Percentiles rank a stretch among this genome's conserved stretches.
phyloP scores from a whole-genome alignment of 92 coral and sea anemone species.

The Heteractis magnifica region DNA sequence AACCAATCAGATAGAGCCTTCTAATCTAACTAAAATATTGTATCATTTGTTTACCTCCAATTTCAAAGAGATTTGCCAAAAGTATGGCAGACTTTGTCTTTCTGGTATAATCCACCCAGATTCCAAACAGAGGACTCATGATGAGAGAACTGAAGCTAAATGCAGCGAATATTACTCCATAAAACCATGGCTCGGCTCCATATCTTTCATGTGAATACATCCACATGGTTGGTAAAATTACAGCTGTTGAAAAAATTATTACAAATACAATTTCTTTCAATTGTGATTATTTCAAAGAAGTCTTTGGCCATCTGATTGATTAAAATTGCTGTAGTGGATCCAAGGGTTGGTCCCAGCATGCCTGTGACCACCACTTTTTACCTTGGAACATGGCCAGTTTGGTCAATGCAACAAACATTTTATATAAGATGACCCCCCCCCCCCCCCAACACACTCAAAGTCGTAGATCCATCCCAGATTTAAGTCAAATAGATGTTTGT shows the following conservation, averaged over 20 bases:
- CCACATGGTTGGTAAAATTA: conserved; percentile 95
- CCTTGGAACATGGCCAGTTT: too few relatives aligned
- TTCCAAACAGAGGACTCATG: conserved; percentile 83
- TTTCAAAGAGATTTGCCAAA: conserved; percentile 89
- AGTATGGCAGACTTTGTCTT: conserved; percentile 72
- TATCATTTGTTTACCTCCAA: conserved; percentile 67
- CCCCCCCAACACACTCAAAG: too few relatives aligned
- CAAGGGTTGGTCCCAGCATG: too few relatives aligned
- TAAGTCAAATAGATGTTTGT: too few relatives aligned
- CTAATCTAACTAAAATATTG: neutral
- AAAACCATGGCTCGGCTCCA: conserved; percentile 84
- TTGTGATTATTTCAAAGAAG: neutral
- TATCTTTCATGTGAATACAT: conserved; percentile 82
- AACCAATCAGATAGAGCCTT: too few relatives aligned
- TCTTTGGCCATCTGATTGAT: too few relatives aligned
- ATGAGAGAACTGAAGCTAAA: conserved; percentile 79
- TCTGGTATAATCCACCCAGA: conserved; percentile 83
- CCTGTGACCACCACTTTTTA: too few relatives aligned
- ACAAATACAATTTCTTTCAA: neutral
- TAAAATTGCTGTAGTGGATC: too few relatives aligned
- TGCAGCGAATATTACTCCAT: conserved; percentile 84
- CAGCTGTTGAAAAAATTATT: conserved; percentile 56
- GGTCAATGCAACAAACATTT: too few relatives aligned
- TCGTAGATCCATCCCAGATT: too few relatives aligned
- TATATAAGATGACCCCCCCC: too few relatives aligned